Evolutionary conservation across 1,140 invertebrate genomes (phyloP).

Genomic region (Lordiphosa mommai): DNA sequence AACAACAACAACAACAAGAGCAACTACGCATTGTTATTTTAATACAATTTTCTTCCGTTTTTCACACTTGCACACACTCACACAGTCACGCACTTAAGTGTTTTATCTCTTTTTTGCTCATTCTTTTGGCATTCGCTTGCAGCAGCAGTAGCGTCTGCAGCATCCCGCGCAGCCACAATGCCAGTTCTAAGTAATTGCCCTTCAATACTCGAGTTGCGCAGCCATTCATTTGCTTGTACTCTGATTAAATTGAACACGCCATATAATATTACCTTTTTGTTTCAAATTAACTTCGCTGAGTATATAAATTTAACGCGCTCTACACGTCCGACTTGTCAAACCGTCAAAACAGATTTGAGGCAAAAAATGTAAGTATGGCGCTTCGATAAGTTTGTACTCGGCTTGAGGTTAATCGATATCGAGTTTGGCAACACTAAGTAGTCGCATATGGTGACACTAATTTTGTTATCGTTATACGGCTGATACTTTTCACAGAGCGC

Average conservation of each 20-base stretch:
- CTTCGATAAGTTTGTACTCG: no score
- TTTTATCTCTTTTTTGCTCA: constrained; percentile 34
- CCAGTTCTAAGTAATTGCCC: no score
- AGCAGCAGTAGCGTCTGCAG: constrained; percentile 24
- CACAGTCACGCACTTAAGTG: neutral
- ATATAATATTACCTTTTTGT: constrained; percentile 31
- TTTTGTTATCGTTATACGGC: no score
- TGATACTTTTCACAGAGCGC: no score
- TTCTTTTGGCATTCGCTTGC: constrained; percentile 16
- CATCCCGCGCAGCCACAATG: no score
- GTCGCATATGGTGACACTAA: no score
- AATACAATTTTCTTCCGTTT: constrained; percentile 28
- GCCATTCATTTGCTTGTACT: neutral
- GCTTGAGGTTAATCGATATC: no score
- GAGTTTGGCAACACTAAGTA: no score
- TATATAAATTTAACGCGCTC: constrained; percentile 3
- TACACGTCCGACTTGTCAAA: constrained; percentile 9
- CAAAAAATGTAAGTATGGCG: no score
- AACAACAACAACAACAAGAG: constrained; percentile 10
- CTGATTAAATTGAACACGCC: constrained; percentile 7
- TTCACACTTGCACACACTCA: constrained; percentile 8
- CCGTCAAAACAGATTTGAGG: no score
- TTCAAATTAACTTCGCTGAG: constrained; percentile 2
- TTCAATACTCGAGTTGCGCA: no score
- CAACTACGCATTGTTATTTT: constrained; percentile 21